A percentile compares a stretch with the other conserved stretches of the same genome.
phyloP scores from a whole-genome alignment of 2,797 vertebrate species.

The Acanthiza pusilla region DNA sequence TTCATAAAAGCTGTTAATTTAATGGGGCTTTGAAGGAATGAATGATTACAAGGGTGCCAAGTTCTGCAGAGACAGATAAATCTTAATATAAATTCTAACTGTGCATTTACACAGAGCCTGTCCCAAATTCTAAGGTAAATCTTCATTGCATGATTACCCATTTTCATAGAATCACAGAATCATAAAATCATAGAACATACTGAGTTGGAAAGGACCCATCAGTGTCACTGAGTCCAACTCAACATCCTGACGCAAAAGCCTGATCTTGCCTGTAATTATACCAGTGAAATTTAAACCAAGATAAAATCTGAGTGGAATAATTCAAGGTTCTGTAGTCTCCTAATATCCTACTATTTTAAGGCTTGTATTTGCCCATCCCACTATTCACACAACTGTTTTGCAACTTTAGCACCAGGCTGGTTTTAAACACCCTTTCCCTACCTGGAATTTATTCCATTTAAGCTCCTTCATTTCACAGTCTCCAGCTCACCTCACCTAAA shows the following conservation, averaged over 20 bases:
- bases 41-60: neutral
- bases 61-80: neutral
- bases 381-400: neutral
- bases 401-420: neutral
- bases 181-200: neutral
- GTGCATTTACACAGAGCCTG: neutral
- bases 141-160: neutral
- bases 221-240: neutral
- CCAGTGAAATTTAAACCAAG: neutral
- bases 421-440: neutral
- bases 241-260: neutral
- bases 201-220: neutral
- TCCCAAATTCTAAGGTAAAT: neutral
- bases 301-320: neutral
- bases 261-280: neutral
- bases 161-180: neutral
- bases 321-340: neutral
- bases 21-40: neutral
- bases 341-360: neutral
- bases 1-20: neutral
- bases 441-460: neutral
- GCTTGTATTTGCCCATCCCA: neutral
- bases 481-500: neutral
- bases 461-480: neutral
- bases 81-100: neutral